Conservation (phyloP, 1,140 invertebrate species). For the Pachyrhynchus sulphureomaculatus region DNA sequence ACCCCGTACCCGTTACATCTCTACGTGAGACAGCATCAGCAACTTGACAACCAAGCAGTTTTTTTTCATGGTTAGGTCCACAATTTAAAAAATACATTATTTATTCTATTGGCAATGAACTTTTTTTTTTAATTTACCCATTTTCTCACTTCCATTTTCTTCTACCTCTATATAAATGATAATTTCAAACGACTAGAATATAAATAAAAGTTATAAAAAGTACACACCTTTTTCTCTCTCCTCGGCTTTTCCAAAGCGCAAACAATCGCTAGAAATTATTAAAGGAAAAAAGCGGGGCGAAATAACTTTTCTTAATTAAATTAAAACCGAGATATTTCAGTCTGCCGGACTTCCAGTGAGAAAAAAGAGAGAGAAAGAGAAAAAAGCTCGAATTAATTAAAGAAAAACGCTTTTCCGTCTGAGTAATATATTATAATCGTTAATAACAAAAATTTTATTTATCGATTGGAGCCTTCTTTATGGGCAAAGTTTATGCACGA, state of each 20-base stretch:
- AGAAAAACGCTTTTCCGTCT: conserved; percentile 43
- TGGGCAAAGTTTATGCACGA: conserved; percentile 29
- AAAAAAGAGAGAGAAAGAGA: background rate
- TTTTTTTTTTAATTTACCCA: too few relatives aligned
- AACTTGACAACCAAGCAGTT: too few relatives aligned
- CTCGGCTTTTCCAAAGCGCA: background rate
- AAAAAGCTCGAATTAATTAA: conserved; percentile 43
- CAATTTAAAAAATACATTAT: too few relatives aligned
- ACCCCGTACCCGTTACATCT: too few relatives aligned
- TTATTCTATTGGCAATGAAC: too few relatives aligned
- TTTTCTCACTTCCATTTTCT: too few relatives aligned
- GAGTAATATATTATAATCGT: conserved; percentile 48
- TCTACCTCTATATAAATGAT: background rate
- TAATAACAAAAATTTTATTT: conserved; percentile 48
- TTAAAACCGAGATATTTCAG: conserved; percentile 38
- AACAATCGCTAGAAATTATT: conserved; percentile 1
- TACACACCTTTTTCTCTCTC: background rate
- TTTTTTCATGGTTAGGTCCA: too few relatives aligned
- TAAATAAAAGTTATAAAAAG: too few relatives aligned
- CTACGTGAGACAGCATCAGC: too few relatives aligned
- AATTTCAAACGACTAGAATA: background rate
- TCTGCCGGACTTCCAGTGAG: background rate
- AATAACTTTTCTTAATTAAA: conserved; percentile 46
- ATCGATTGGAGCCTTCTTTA: conserved; percentile 41
- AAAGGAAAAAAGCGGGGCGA: conserved; percentile 23